Evolutionary conservation across 2,888 invertebrate species (phyloP), one percentile per base, ranked within the genome.

Genomic region (Chrysolina oricalcia): DNA sequence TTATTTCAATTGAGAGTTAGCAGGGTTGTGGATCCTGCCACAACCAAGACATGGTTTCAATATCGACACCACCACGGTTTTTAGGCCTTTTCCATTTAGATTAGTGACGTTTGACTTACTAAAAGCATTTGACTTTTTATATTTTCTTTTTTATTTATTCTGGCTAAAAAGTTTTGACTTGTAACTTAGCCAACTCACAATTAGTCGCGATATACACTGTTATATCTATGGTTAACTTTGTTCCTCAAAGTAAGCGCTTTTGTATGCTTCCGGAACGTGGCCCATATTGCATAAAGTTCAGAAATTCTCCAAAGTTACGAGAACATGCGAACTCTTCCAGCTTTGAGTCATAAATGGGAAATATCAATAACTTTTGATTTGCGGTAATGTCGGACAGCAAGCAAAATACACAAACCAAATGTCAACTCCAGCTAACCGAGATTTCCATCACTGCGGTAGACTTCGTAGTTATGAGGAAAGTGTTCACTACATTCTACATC

Each of bases 171-270:
- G 56, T 56, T 56, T 56, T 56, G 21, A 56, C 23, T 56, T 56
- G 23, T 56, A 56, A 56, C 56, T 23, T 21, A 23, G 23, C 56
- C 23, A 23, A 56, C 56, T 56, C 23, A 13, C 23, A 56, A 56
- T 23, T 56, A 0, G 56, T 56, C 21, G 56, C 50, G 6, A 53
- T 53, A 11, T 17, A 19, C 19, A n/a, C 19, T 19, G 59, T 66
- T 40, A 41, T 70, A 13, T 64, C 50, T 62, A 71, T 76, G n/a
- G 66, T 63, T 40, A 75, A 63, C 5, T 48, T 15, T 27, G 70
- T 74, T 56, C 48, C 21, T 17, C 72, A 69, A 13, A 84, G 67
- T 17, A 84, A 70, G 15, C 71, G 72, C 41, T 77, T 73, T 27
- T 80, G 75, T 10, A 78, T 80, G 19, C 67, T 40, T 64, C 35